Base-by-base conservation (phyloP, 2,888 invertebrate species). In the Eutolmus rufibarbis region DNA sequence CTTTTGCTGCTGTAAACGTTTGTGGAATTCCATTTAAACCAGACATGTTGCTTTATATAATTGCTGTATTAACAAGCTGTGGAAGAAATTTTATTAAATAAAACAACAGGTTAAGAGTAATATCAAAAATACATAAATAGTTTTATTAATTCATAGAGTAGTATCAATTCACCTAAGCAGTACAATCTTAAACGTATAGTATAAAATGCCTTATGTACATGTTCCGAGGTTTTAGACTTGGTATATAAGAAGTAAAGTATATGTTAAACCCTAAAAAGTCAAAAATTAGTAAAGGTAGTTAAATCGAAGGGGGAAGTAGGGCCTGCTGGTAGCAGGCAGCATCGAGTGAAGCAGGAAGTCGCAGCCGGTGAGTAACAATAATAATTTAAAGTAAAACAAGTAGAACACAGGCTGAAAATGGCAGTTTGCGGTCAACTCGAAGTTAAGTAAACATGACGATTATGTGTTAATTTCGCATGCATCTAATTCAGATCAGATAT, bases 401-500 rank as follows among this genome's bases (percentile, higher is more conserved):
- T 76, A 76, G 40, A 76, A 34, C n/a, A 40, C 66, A 82, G 82
- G 34, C 56, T 66, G n/a, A 23, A 43, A 82, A 57, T 82, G 82
- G 82, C 82, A 82, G 82, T 66, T 82, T 57, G 57, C 57, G 57
- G 82, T 82, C 57, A 82, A 37, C 66, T 57, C 34, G 57, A 34
- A 82, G 82, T 82, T 57, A 19, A 28, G 19, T 82, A 28, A 82
- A 37, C 57, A 16, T 19, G 51, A 51, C 57, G 57, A 82, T 82
- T 57, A 82, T 57, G 23, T 34, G 82, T 23, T 82, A 82, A 66
- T 46, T 74, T 85, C 57, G 40, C 85, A 74, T 66, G 82, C 56
- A 84, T 85, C 85, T 85, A 74, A 85, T 74, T 74, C 74, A 85
- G 74, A 74, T 74, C 85, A 46, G 46, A 85, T 74, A 46, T 43